These are phyloP conservation scores for Tholera decimalis DNA, from an alignment of 2,888 invertebrate genomes.

Conservation along the genomic window DNA sequence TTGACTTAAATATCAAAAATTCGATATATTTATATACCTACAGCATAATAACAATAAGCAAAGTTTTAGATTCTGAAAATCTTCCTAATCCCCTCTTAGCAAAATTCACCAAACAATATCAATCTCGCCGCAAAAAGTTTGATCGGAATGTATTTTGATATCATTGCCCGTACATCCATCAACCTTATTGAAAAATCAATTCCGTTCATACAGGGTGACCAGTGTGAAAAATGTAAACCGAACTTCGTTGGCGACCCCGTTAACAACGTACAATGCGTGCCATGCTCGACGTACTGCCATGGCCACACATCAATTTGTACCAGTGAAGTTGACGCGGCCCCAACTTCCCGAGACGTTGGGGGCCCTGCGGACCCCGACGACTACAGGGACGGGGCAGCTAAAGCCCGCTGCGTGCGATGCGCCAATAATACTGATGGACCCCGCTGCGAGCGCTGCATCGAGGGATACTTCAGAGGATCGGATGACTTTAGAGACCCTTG, in stretches of 20 bases:
- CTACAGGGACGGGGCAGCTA: constrained; percentile 92
- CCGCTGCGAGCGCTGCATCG: constrained; percentile 95
- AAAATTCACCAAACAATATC: too few relatives aligned
- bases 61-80: too few relatives aligned
- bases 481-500: constrained; percentile 95
- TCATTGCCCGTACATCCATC: neutral
- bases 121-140: too few relatives aligned
- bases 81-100: too few relatives aligned
- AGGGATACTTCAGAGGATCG: constrained; percentile 94
- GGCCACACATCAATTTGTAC: constrained; percentile 96
- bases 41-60: too few relatives aligned
- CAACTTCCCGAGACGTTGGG: constrained; percentile 86
- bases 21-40: too few relatives aligned
- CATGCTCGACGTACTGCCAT: constrained; percentile 97
- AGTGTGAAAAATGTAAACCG: constrained; percentile 97
- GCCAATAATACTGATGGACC: constrained; percentile 95
- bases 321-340: constrained; percentile 89
- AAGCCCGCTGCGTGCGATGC: constrained; percentile 96
- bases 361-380: constrained; percentile 91
- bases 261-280: constrained; percentile 96
- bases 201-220: constrained; percentile 92
- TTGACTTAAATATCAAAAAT: too few relatives aligned
- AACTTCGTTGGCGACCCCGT: constrained; percentile 98
- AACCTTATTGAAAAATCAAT: neutral
- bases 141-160: too few relatives aligned